A percentile compares a stretch with the other conserved stretches of the same genome.
Conservation (phyloP, 1,140 invertebrate species). For the Melanaphis sacchari region DNA sequence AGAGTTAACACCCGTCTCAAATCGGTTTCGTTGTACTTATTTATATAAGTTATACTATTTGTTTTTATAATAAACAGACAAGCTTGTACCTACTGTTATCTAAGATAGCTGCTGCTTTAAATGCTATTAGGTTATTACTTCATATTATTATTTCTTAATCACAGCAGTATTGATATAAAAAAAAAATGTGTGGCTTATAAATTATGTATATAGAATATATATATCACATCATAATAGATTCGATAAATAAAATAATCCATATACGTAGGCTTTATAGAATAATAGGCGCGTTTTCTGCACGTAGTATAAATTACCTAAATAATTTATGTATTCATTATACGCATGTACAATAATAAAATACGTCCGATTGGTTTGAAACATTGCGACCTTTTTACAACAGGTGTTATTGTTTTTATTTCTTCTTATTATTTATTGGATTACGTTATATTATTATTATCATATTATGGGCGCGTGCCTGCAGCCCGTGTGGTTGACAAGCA, state of each 20-base stretch:
- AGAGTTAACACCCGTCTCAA: not conserved
- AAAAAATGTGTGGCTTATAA: not conserved
- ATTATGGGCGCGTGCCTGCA: not conserved
- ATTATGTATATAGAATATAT: not conserved
- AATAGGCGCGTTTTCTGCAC: not conserved
- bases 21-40: not conserved
- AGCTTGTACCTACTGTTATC: not conserved
- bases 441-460: not conserved
- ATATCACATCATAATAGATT: not conserved
- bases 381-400: not conserved
- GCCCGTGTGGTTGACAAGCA: conserved; percentile 19
- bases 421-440: not conserved
- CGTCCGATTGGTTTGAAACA: not conserved
- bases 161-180: not conserved
- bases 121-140: not conserved
- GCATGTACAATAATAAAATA: not conserved
- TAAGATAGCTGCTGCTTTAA: not conserved
- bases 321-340: not conserved
- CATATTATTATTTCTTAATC: conserved; percentile 6
- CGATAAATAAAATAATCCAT: conserved; percentile 10
- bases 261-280: not conserved
- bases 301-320: not conserved
- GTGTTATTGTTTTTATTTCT: not conserved
- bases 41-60: not conserved
- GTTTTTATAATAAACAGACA: not conserved